Conservation (phyloP, 2,113 vertebrate genomes). For the Seriola aureovittata region DNA sequence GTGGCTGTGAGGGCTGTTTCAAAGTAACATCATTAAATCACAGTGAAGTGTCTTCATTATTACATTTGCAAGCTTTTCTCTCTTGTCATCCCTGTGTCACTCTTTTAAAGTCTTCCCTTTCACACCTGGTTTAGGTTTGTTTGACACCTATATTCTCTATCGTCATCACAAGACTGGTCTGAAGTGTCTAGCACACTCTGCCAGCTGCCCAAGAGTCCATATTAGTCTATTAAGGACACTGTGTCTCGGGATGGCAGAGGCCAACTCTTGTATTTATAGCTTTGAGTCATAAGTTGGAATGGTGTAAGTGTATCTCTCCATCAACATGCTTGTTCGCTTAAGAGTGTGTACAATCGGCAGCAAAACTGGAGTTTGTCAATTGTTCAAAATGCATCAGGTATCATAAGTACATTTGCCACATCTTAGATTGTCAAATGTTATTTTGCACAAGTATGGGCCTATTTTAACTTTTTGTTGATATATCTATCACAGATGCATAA, state of each 20-base stretch:
- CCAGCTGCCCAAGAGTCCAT: conserved; percentile 66
- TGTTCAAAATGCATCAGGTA: conserved; percentile 14
- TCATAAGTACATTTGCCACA: background rate
- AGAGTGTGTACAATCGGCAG: conserved; percentile 44
- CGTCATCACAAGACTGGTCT: conserved; percentile 60
- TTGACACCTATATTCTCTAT: conserved; percentile 57
- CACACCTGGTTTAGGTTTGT: conserved; percentile 54
- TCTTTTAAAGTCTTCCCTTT: conserved; percentile 18
- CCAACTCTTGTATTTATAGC: conserved; percentile 81
- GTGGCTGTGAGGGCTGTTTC: background rate
- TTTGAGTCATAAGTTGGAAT: conserved; percentile 73
- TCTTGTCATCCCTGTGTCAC: background rate
- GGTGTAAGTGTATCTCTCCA: conserved; percentile 71
- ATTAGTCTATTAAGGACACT: conserved; percentile 75
- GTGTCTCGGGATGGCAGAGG: conserved; percentile 58
- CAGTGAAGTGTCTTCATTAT: background rate
- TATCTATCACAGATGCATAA: background rate
- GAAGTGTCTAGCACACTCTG: conserved; percentile 48
- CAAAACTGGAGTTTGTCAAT: conserved; percentile 22
- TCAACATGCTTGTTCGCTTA: conserved; percentile 70
- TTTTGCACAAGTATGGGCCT: background rate
- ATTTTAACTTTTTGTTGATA: background rate
- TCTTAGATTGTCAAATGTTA: background rate
- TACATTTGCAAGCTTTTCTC: background rate
- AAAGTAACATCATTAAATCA: background rate